Percentiles rank a stretch among this genome's conserved stretches.
Conservation (phyloP, 2,113 vertebrate species). For the Xenotilapia caudafasciata region DNA sequence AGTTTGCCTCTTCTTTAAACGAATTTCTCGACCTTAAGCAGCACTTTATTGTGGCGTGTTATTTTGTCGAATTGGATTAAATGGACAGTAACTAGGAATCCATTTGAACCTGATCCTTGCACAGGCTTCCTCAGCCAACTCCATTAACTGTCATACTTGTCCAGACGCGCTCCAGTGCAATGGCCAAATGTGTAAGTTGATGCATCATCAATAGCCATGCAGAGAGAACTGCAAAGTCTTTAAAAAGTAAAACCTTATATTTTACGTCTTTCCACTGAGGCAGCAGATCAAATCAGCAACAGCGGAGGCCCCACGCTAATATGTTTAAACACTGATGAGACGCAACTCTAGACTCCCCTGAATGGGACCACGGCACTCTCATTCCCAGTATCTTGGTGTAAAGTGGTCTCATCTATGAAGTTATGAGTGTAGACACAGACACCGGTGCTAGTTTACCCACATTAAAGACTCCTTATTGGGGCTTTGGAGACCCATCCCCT, state of each 20-base stretch:
- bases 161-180: conserved; percentile 36
- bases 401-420: conserved; percentile 67
- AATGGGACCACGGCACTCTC: conserved; percentile 63
- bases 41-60: conserved; percentile 80
- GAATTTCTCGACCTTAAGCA: conserved; percentile 72
- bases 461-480: conserved; percentile 57
- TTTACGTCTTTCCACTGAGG: conserved; percentile 60
- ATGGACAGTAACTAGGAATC: conserved; percentile 68
- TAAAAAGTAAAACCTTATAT: conserved; percentile 72
- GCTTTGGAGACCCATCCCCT: conserved; percentile 38
- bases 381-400: conserved; percentile 51
- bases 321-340: conserved; percentile 70
- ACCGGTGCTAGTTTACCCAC: conserved; percentile 49
- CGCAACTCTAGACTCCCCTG: conserved; percentile 73
- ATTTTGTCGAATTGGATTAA: conserved; percentile 73
- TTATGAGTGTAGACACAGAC: conserved; percentile 54
- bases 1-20: conserved; percentile 62
- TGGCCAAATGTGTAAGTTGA: conserved; percentile 70
- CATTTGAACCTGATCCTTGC: conserved; percentile 72
- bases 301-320: conserved; percentile 62
- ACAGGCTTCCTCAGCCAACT: conserved; percentile 57
- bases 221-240: conserved; percentile 49
- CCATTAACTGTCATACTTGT: conserved; percentile 73
- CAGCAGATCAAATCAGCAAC: conserved; percentile 72
- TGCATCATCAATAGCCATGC: conserved; percentile 63